Conservation (phyloP, 2,888 invertebrate genomes). For the Lasioglossum lativentre region DNA sequence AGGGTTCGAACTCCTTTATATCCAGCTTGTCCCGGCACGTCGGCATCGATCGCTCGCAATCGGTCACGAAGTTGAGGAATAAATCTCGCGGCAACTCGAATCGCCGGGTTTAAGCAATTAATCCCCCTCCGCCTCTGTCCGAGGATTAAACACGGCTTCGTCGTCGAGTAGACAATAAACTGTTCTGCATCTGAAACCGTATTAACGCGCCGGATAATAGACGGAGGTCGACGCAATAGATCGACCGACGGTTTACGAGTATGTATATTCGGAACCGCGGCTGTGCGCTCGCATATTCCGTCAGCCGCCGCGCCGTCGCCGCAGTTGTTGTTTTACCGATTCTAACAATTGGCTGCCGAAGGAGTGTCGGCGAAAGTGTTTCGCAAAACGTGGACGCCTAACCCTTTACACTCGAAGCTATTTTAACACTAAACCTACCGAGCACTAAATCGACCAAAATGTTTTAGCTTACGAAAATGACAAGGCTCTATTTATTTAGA, state of each 20-base stretch:
- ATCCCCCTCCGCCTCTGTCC: not conserved
- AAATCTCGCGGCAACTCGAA: conserved; percentile 14
- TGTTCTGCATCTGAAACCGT: conserved; percentile 20
- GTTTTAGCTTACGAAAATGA: too few relatives aligned
- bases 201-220: conserved; percentile 22
- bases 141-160: conserved; percentile 15
- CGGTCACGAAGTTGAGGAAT: conserved; percentile 14
- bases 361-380: too few relatives aligned
- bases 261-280: not conserved
- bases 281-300: too few relatives aligned
- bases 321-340: not conserved
- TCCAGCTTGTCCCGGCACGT: not conserved
- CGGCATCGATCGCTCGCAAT: not conserved
- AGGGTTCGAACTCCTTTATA: not conserved
- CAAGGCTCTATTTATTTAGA: too few relatives aligned
- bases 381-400: too few relatives aligned
- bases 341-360: too few relatives aligned
- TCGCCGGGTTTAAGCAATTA: conserved; percentile 17
- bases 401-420: too few relatives aligned
- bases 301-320: too few relatives aligned
- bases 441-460: too few relatives aligned
- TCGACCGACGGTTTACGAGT: not conserved
- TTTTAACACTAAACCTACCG: too few relatives aligned
- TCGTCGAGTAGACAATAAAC: conserved; percentile 12
- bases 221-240: not conserved